Evolutionary conservation across 2,113 vertebrate genomes (phyloP).

Genomic region (Seriola rivoliana): DNA sequence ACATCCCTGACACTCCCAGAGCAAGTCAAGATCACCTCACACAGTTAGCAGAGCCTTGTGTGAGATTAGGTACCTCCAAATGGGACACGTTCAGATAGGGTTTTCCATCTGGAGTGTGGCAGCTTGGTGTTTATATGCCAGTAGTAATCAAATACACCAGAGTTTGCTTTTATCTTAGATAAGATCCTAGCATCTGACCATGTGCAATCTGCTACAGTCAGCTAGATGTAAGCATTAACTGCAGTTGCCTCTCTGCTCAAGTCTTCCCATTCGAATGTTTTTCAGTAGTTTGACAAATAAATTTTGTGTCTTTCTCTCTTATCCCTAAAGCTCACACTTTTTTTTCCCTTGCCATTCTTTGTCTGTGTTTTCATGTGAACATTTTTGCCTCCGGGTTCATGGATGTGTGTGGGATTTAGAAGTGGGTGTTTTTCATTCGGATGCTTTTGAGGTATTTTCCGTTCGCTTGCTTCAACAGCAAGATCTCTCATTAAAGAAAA

Average conservation of each 20-base stretch:
- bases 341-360: not conserved
- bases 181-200: constrained; percentile 44
- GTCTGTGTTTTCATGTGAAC: constrained; percentile 12
- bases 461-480: not conserved
- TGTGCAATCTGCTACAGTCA: constrained; percentile 22
- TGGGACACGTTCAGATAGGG: constrained; percentile 15
- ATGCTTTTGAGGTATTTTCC: constrained; percentile 13
- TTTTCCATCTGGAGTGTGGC: constrained; percentile 49
- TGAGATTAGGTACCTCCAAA: constrained; percentile 41
- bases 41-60: constrained; percentile 16
- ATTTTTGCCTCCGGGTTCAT: constrained; percentile 7
- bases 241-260: not conserved
- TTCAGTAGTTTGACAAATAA: not conserved
- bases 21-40: constrained; percentile 26
- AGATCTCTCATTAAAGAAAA: not conserved
- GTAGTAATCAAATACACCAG: constrained; percentile 21
- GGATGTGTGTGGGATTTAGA: constrained; percentile 27
- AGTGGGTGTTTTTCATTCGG: constrained; percentile 1
- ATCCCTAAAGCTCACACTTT: not conserved
- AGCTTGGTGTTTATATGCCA: constrained; percentile 35
- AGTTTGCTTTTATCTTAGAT: constrained; percentile 42
- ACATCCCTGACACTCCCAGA: constrained; percentile 26
- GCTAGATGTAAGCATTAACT: constrained; percentile 4
- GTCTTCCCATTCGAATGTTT: not conserved
- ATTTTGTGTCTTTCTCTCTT: not conserved